phyloP scores from a whole-genome alignment of 2,888 invertebrate species.

The Autographa pulchrina region DNA sequence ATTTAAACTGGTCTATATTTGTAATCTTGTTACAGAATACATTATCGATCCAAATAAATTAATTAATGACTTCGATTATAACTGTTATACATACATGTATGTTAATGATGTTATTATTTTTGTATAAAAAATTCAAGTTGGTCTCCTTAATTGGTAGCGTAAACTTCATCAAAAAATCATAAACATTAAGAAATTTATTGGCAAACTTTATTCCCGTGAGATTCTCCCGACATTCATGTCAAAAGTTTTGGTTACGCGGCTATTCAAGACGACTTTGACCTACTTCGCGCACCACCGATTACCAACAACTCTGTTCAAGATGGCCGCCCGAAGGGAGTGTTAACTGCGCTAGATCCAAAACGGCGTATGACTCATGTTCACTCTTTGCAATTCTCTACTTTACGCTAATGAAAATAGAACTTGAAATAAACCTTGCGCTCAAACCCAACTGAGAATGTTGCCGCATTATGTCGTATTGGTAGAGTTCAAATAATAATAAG shows the following conservation, averaged over 20 bases:
- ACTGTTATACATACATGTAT: too few species aligned
- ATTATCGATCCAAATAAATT: neutral
- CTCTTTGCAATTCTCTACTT: slow-evolving; percentile 50
- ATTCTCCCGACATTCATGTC: slow-evolving; percentile 51
- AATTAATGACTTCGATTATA: too few species aligned
- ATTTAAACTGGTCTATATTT: neutral
- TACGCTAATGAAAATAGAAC: slow-evolving; percentile 56
- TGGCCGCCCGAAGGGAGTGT: slow-evolving; percentile 77
- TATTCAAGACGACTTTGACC: slow-evolving; percentile 81
- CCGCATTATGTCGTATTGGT: slow-evolving; percentile 44
- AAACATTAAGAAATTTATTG: neutral
- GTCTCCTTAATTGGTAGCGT: too few species aligned
- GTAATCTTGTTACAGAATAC: slow-evolving; percentile 2
- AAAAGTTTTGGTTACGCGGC: slow-evolving; percentile 72
- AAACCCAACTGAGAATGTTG: slow-evolving; percentile 31
- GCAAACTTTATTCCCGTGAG: slow-evolving; percentile 31
- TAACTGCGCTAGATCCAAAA: slow-evolving; percentile 61
- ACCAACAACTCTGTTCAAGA: slow-evolving; percentile 73
- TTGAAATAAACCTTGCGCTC: slow-evolving; percentile 31
- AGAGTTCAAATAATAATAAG: slow-evolving; percentile 29
- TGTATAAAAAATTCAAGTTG: too few species aligned
- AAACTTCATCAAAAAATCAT: too few species aligned
- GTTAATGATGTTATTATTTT: too few species aligned
- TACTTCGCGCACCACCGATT: slow-evolving; percentile 72
- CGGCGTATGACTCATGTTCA: slow-evolving; percentile 59